Evolutionary conservation across 2,113 vertebrate genomes (phyloP).

Genomic region (Acanthisitta chloris): DNA sequence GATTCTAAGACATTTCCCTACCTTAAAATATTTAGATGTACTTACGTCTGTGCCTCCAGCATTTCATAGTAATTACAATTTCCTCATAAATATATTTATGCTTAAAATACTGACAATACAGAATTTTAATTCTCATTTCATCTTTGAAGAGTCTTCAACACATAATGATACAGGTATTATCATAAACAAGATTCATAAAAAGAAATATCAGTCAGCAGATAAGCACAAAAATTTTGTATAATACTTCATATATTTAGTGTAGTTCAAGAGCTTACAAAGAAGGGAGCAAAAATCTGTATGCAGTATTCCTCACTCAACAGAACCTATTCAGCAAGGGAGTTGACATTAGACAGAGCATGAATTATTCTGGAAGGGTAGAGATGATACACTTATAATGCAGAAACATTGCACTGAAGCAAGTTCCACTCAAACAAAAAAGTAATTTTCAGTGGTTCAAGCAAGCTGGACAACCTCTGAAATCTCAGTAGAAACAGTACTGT

Average conservation of each 20-base stretch:
- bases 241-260: not conserved
- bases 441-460: not conserved
- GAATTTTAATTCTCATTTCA: not conserved
- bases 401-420: not conserved
- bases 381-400: not conserved
- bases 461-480: not conserved
- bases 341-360: not conserved
- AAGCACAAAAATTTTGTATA: not conserved
- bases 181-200: not conserved
- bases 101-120: not conserved
- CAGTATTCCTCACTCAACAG: not conserved
- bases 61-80: not conserved
- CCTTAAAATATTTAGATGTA: not conserved
- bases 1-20: not conserved
- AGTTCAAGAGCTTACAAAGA: not conserved
- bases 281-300: not conserved
- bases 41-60: not conserved
- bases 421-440: not conserved
- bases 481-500: not conserved
- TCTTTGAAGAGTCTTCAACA: not conserved
- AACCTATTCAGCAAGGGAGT: not conserved
- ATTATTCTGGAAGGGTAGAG: not conserved
- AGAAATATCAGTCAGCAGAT: not conserved
- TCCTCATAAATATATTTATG: not conserved
- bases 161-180: not conserved